Evolutionary conservation across 2,888 invertebrate genomes (phyloP), one percentile per base, ranked within the genome.

Genomic region (Drosophila macrospina): DNA sequence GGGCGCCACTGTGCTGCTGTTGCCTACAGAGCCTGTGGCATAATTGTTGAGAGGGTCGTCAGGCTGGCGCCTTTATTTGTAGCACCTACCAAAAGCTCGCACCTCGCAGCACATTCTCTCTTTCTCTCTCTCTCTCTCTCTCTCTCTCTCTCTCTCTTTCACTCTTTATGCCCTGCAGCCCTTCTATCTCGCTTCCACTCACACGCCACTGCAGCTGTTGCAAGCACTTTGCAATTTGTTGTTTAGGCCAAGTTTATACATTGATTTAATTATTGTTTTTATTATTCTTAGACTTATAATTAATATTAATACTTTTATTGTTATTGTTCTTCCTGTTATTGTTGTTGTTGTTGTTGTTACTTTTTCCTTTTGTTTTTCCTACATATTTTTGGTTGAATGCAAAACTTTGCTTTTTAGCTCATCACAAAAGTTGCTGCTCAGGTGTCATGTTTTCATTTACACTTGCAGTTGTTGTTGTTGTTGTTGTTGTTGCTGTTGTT

Each of bases 401-500:
- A 80, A 81, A 82, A 69, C 54, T 82, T 86, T 74, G 55, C 66
- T 69, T 68, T 74, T 74, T 69, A 79, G 76, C 73, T 71, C 74
- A 81, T 79, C 70, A 68, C 69, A 81, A 83, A 74, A 84, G 78
- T 86, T 81, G 41, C 60, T 20, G 60, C 41, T 16, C 73, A 84
- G 84, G 84, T 84, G 84, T 87, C 88, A 87, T 87, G 80, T 85
- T 87, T 87, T 84, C 82, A 88, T 87, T 87, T 87, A 74, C 86
- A 82, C 79, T 81, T 74, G 72, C 45, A 66, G 55, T 57, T 52
- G 26, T 32, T 54, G 20, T 54, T 41, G 26, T 30, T 48, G 5
- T 11, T 30, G 13, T 34, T 39, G 24, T 16, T 28, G n/a, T 16
- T 50, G 34, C 39, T 36, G 34, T 30, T 34, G 3, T 26, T 26